Base-by-base conservation (phyloP, 2,888 invertebrate genomes). In the Phlogophora meticulosa region DNA sequence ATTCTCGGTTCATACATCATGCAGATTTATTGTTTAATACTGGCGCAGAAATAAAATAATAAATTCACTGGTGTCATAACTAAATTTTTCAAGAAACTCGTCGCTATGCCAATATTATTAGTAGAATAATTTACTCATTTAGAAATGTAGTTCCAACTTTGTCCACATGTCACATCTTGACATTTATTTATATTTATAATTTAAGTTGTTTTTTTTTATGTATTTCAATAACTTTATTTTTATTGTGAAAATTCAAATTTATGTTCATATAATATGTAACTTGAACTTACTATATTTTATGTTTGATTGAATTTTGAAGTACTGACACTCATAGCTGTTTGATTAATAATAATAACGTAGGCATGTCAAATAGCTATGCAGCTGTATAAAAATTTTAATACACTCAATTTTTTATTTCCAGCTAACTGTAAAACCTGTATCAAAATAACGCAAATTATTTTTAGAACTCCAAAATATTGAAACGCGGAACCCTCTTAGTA, bases 31-130 rank as follows among this genome's bases (percentile, higher is more conserved):
- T 56, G 42, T 74, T 38, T 34, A 17, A 36, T 53, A 42, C 22
- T 53, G 36, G 55, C 48, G 17, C 43, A 75, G 38, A 74, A 55
- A 42, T 43, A 20, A 24, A 43, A 55, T 49, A 55, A 67, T 70
- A 75, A 75, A 75, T 70, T 74, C 20, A 43, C 4, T 17, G 42
- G 9, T 65, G 75, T 55, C 75, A 67, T 75, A 48, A 43, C 32
- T 38, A 32, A 43, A 49, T 43, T 5, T 51, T 17, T 55, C 28
- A 22, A 28, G 11, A 51, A 32, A 65, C 7, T 20, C 10, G 68
- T 70, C 17, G 28, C 36, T 48, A 38, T 38, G 75, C 56, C 67
- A 68, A 53, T 74, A 22, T 38, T 52, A 46, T 46, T 42, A 24
- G 11, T 17, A 48, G n/a, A 48, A 62, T 28, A 38, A 46, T 61